Base-by-base conservation (phyloP, 2,113 vertebrate species). In the Okapia johnstoni region DNA sequence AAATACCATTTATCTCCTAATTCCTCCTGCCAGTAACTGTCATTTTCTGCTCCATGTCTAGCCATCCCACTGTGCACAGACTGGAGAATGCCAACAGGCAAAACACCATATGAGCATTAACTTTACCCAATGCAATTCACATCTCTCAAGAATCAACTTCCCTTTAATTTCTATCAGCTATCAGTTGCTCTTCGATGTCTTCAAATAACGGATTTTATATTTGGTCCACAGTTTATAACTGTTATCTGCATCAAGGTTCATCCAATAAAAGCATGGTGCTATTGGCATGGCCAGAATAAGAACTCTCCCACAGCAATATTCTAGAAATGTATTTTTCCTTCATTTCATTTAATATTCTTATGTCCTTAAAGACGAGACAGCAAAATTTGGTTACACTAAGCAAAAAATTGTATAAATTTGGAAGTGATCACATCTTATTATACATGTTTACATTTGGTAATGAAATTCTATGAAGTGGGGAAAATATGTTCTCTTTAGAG, bases 391-490 rank as follows among this genome's bases (percentile, higher is more conserved):
- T 94, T 88, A 79, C 5, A 92, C n/a, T 63, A 87, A 88, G 80
- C 88, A 90, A 43, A 83, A 76, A 15, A 85, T 16, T 25, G 46
- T 84, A 90, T 70, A 85, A 93, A 84, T 36, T 97, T 95, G 60
- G 58, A 94, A 95, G 70, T 70, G 66, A 48, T 85, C 90, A 87
- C 57, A 96, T 60, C 46, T 79, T 84, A 88, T 87, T 83, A 93
- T 57, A n/a, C 6, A 61, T 77, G 61, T 96, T 98, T 94, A 98
- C 1, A 94, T 96, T 92, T 96, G 58, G 84, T 96, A 91, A 96
- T 81, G 85, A 54, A 94, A 96, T 93, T 79, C 91, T 96, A 87
- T 87, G 79, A 96, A 86, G 30, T 36, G 5, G 26, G 7, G 9
- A 1, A n/a, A 93, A 91, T 76, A 66, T 54, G 40, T 57, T n/a